phyloP scores from a whole-genome alignment of 2,888 invertebrate species.

The Rhyacophila evoluta region DNA sequence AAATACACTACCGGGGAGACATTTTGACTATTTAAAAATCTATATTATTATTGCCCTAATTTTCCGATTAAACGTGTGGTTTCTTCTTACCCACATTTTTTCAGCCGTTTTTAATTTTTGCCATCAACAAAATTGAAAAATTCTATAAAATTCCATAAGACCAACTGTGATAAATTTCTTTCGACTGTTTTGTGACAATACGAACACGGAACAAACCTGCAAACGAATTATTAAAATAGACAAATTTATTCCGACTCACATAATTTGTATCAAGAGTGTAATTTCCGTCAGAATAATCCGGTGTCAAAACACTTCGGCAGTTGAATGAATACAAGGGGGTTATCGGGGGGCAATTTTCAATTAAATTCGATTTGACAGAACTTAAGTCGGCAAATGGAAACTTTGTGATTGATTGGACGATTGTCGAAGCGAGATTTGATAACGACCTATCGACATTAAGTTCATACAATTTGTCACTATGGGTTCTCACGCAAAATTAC shows the following conservation, averaged over 20 bases:
- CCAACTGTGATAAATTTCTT: too few relatives aligned
- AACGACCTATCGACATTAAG: background rate
- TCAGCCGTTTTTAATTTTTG: too few relatives aligned
- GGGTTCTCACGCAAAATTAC: background rate
- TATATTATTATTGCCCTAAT: too few relatives aligned
- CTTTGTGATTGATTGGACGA: background rate
- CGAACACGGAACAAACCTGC: too few relatives aligned
- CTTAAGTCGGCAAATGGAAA: background rate
- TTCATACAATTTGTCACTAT: background rate
- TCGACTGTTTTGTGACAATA: too few relatives aligned
- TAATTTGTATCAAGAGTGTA: slow-evolving; percentile 4
- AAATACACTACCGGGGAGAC: too few relatives aligned
- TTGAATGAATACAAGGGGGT: background rate
- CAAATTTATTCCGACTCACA: slow-evolving; percentile 20
- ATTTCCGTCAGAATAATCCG: background rate
- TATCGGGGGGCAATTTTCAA: background rate
- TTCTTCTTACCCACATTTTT: too few relatives aligned
- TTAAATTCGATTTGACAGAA: slow-evolving; percentile 13
- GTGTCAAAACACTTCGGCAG: background rate
- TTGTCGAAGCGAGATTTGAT: background rate
- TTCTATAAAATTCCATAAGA: too few relatives aligned
- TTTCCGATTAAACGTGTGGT: too few relatives aligned
- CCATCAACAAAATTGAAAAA: too few relatives aligned
- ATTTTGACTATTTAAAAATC: too few relatives aligned
- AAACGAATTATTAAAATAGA: background rate